These are phyloP conservation scores for Sardina pilchardus DNA, from an alignment of 2,113 vertebrate species.

Conservation along the genomic window DNA sequence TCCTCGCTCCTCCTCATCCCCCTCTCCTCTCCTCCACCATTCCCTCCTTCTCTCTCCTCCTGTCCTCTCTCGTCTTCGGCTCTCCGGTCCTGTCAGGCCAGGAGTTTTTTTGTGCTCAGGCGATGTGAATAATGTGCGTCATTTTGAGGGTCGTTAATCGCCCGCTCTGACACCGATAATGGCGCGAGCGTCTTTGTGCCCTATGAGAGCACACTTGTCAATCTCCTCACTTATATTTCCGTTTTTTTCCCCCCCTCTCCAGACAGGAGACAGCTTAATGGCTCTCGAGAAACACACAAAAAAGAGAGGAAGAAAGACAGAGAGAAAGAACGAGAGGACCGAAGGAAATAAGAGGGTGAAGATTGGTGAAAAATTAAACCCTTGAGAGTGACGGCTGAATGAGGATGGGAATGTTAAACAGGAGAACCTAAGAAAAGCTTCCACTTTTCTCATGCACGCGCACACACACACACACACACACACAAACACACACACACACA, in stretches of 20 bases:
- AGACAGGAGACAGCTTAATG: conserved; percentile 58
- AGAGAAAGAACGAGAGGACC: conserved; percentile 12
- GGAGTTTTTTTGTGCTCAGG: conserved; percentile 19
- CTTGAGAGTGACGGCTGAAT: conserved; percentile 45
- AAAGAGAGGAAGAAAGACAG: not conserved
- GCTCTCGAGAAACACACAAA: conserved; percentile 38
- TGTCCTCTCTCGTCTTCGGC: not conserved
- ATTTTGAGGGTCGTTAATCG: conserved; percentile 37
- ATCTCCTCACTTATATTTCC: conserved; percentile 33
- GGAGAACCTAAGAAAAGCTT: conserved; percentile 51
- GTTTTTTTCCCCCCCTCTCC: conserved; percentile 36
- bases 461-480: not conserved
- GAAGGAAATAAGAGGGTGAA: not conserved
- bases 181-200: not conserved
- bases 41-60: not conserved
- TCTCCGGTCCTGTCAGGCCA: conserved; percentile 9
- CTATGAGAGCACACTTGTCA: conserved; percentile 35
- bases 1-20: not conserved
- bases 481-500: not conserved
- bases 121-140: conserved; percentile 26
- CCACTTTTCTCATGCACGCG: too few relatives aligned
- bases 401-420: conserved; percentile 56
- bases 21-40: not conserved
- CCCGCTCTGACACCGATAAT: conserved; percentile 45
- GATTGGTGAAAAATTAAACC: conserved; percentile 49